Percentiles rank a stretch among this genome's conserved stretches.
Conservation (phyloP, 2,888 invertebrate species). For the Automeris io region DNA sequence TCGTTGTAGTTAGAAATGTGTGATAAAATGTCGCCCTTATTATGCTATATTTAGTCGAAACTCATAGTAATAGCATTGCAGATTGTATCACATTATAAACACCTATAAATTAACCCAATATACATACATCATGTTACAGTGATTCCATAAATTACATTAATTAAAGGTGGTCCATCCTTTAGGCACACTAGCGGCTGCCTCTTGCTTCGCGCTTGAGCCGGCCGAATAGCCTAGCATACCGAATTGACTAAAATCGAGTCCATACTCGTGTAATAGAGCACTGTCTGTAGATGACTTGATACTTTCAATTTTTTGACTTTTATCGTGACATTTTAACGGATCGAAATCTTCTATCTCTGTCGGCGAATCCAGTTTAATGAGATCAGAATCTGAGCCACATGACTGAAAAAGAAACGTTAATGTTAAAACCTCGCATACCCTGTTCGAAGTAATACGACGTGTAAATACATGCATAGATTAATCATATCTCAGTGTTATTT, state of each 20-base stretch:
- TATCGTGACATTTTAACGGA: constrained; percentile 57
- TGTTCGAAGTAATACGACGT: too few relatives aligned
- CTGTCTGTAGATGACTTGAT: constrained; percentile 72
- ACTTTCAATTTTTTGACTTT: constrained; percentile 47
- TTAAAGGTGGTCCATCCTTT: constrained; percentile 69
- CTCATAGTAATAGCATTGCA: too few relatives aligned
- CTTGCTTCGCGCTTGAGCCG: constrained; percentile 35
- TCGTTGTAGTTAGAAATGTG: too few relatives aligned
- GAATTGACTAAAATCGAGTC: constrained; percentile 79
- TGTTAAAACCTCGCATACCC: constrained; percentile 23
- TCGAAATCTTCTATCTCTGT: constrained; percentile 64
- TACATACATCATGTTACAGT: constrained; percentile 30
- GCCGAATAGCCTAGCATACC: constrained; percentile 65
- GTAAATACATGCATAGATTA: too few relatives aligned
- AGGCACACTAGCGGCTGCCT: constrained; percentile 40
- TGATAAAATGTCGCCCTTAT: too few relatives aligned
- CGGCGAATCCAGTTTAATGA: constrained; percentile 66
- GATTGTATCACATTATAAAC: too few relatives aligned
- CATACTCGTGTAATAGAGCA: constrained; percentile 84
- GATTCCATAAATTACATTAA: constrained; percentile 27
- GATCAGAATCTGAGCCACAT: constrained; percentile 60
- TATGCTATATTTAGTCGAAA: too few relatives aligned
- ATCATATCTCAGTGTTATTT: too few relatives aligned
- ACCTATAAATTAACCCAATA: constrained; percentile 25
- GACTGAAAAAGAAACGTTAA: constrained; percentile 62